Base-by-base conservation (phyloP, 2,113 vertebrate species). In the Macroglossus sobrinus region DNA sequence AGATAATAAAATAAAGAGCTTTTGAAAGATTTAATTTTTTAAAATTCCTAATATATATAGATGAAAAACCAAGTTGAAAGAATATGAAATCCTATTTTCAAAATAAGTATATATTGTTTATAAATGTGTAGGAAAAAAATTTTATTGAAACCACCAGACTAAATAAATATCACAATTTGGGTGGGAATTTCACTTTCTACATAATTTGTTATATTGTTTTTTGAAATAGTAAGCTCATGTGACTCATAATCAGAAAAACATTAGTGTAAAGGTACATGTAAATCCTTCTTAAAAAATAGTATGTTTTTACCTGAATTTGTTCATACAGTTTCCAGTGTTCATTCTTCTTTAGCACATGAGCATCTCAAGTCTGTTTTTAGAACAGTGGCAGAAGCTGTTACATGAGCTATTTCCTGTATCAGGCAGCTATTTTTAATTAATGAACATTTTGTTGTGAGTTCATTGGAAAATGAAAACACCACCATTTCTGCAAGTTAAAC, bases 351-450 rank as follows among this genome's bases (percentile, higher is more conserved):
- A 74, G 91, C 79, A 53, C 35, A 35, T 21, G 4, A 71, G 82
- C 22, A 21, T 63, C 80, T 78, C 84, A 7, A 5, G 16, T 79
- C 93, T 93, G 85, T 84, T 95, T 95, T 96, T 94, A 94, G 96
- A 97, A 95, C 18, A 7, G 63, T 30, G 80, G 94, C 75, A 84
- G 84, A 89, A 87, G 81, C 92, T 47, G 75, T 91, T 82, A 92
- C 74, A 28, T 87, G 88, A 95, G 68, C 88, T 74, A 79, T 61
- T 96, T 96, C 96, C 88, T 86, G 55, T 61, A 76, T 38, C 0
- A 0, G 76, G 69, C 74, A 84, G 91, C 84, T 96, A 96, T 95
- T 97, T 96, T 97, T 94, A 97, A 95, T 96, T 92, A 97, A 97
- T 96, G 96, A 94, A 53, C 75, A 90, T 93, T 85, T 57, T 91